Evolutionary conservation across 2,888 invertebrate species (phyloP), one percentile per base, ranked within the genome.

Genomic region (Flexamia atlantica): DNA sequence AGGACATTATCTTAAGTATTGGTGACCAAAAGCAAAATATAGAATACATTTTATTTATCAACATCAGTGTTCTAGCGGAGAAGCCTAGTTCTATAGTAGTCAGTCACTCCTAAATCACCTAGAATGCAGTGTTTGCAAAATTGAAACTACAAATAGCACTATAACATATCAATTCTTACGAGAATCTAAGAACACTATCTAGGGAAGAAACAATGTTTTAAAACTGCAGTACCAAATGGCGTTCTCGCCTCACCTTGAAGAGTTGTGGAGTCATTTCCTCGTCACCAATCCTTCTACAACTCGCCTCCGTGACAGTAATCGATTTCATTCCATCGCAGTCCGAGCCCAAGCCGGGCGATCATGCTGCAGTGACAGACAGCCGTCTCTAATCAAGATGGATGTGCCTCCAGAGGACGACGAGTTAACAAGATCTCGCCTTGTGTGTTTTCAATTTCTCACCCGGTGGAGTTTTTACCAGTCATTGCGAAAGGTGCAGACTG

Each of bases 321-420:
- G 64, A 64, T 64, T 64, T 14, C 20, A 64, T 64, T 64, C 4
- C 20, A 12, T 17, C 12, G 28, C 57, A 2, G 57, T 23, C 20
- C 23, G n/a, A n/a, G n/a, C n/a, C 64, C 2, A 23, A 23, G 28
- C 28, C 25, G 7, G 30, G 64, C 30, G 64, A 30, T 72, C 72
- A 72, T 40, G 40, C 72, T 2, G 72, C 72, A 40, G 17, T 28
- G 50, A 79, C 50, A 25, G 79, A 79, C 79, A 57, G 20, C 79
- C 79, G 32, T 53, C 20, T 0, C 79, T 79, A 79, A 79, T 79
- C 57, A 57, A 57, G 79, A 79, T 32, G 30, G 79, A 79, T 79
- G 57, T 23, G 57, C 25, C 79, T 79, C 7, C 57, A 5, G 50
- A 9, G 40, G n/a, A 7, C 1, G 20, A 5, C 46, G 42, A 28